A percentile compares a stretch with the other conserved stretches of the same genome.
phyloP scores from a whole-genome alignment of 2,888 invertebrate species.

The Lithodes maja region DNA sequence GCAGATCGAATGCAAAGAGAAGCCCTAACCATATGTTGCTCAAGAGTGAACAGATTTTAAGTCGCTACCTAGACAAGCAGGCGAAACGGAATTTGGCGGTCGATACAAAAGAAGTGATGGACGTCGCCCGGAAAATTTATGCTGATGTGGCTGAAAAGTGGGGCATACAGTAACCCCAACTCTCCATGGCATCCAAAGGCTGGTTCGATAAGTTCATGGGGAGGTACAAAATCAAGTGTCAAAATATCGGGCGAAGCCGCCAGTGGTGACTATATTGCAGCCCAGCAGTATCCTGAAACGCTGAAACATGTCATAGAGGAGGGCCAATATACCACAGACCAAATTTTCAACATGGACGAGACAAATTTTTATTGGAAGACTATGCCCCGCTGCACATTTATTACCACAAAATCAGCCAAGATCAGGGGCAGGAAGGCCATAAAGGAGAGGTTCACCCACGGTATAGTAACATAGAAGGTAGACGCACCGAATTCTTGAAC shows the following conservation, averaged over 20 bases:
- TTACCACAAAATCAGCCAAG: no score
- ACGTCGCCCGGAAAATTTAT: slow-evolving; percentile 16
- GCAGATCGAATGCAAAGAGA: neutral
- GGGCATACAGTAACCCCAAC: no score
- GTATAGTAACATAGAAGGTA: no score
- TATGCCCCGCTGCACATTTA: neutral
- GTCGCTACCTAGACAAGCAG: neutral
- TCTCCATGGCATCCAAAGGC: no score
- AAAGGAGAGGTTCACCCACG: no score
- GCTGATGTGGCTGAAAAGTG: slow-evolving; percentile 1
- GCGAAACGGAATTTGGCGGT: neutral
- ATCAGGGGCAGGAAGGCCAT: no score
- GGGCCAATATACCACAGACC: neutral
- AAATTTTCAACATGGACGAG: no score
- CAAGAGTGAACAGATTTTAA: slow-evolving; percentile 11
- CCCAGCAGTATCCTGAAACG: neutral
- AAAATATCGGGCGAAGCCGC: slow-evolving; percentile 24
- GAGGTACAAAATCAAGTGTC: no score
- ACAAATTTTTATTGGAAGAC: no score
- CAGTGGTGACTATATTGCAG: slow-evolving; percentile 3
- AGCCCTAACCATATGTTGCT: slow-evolving; percentile 13
- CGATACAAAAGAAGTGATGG: slow-evolving; percentile 9
- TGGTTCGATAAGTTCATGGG: no score
- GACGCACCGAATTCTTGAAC: no score
- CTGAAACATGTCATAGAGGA: slow-evolving; percentile 3